A percentile compares a stretch with the other conserved stretches of the same genome.
These are phyloP conservation scores for Cynopterus brachyotis DNA, from an alignment of 2,113 vertebrate species.

Conservation along the genomic window DNA sequence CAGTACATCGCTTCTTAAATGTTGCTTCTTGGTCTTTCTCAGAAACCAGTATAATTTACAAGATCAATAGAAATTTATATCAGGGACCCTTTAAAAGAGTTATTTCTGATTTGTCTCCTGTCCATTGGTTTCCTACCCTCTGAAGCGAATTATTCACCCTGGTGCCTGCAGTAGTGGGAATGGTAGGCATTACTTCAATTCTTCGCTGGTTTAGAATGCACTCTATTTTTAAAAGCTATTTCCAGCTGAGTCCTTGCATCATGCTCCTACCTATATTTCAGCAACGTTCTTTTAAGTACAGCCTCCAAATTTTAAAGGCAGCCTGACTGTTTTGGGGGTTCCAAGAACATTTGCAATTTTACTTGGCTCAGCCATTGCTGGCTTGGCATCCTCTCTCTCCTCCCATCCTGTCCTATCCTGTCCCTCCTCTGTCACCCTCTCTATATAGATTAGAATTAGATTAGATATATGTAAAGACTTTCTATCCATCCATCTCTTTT, in stretches of 20 bases:
- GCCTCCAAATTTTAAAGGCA: slow-evolving; percentile 27
- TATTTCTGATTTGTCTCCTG: slow-evolving; percentile 18
- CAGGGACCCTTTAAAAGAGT: not conserved
- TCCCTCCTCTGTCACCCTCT: not conserved
- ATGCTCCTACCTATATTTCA: not conserved
- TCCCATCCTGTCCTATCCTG: not conserved
- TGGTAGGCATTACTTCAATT: slow-evolving; percentile 1
- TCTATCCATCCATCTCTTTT: not conserved
- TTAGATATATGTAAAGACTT: not conserved
- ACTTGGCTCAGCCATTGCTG: not conserved
- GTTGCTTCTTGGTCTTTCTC: slow-evolving; percentile 20
- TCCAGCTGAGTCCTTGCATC: not conserved
- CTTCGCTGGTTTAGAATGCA: not conserved
- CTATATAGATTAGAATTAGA: not conserved
- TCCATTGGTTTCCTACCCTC: not conserved
- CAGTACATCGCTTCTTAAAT: not conserved
- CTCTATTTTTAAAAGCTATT: slow-evolving; percentile 24
- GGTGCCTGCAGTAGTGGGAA: not conserved
- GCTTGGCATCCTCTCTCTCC: not conserved
- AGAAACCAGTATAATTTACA: slow-evolving; percentile 35
- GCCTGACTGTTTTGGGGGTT: not conserved
- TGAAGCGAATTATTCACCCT: not conserved
- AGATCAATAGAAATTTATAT: slow-evolving; percentile 34
- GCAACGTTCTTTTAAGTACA: slow-evolving; percentile 12
- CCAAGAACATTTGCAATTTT: not conserved